Conservation (phyloP, 2,888 invertebrate genomes). For the Caenorhabditis parvicauda region DNA sequence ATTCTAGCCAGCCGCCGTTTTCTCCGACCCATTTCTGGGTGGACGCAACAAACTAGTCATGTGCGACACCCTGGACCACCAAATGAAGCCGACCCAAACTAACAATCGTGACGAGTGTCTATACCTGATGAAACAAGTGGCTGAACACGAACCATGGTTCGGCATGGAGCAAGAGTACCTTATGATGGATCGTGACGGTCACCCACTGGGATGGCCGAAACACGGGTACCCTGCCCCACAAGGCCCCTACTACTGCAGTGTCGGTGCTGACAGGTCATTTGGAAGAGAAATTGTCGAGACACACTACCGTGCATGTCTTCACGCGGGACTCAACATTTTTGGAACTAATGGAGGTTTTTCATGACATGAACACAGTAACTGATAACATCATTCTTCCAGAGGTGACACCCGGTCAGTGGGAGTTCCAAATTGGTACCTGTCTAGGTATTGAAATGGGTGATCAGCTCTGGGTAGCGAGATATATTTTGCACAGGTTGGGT, state of each 20-base stretch:
- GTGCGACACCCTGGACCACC: constrained; percentile 75
- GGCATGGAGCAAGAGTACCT: constrained; percentile 68
- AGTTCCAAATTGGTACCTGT: constrained; percentile 66
- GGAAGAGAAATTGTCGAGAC: constrained; percentile 93
- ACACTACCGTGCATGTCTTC: constrained; percentile 88
- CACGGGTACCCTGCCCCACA: constrained; percentile 59
- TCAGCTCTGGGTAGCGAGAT: constrained; percentile 66
- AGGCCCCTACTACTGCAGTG: constrained; percentile 84
- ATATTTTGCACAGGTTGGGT: constrained; percentile 62
- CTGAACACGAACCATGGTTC: constrained; percentile 65
- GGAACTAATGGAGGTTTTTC: constrained; percentile 87
- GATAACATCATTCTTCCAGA: constrained; percentile 21
- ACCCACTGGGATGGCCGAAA: constrained; percentile 62
- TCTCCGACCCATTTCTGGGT: constrained; percentile 54
- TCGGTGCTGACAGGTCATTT: constrained; percentile 89
- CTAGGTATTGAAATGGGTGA: constrained; percentile 67
- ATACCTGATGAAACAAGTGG: constrained; percentile 64
- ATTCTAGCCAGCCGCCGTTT: constrained; percentile 43
- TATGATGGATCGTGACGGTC: constrained; percentile 63
- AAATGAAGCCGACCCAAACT: constrained; percentile 77
- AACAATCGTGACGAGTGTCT: constrained; percentile 65
- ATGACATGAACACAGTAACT: not conserved
- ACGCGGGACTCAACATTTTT: constrained; percentile 84
- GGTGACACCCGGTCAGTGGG: constrained; percentile 53
- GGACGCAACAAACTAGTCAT: constrained; percentile 50